Percentiles rank a stretch among this genome's conserved stretches.
Conservation (phyloP, 2,888 invertebrate species). For the Strigamia transsilvanica region DNA sequence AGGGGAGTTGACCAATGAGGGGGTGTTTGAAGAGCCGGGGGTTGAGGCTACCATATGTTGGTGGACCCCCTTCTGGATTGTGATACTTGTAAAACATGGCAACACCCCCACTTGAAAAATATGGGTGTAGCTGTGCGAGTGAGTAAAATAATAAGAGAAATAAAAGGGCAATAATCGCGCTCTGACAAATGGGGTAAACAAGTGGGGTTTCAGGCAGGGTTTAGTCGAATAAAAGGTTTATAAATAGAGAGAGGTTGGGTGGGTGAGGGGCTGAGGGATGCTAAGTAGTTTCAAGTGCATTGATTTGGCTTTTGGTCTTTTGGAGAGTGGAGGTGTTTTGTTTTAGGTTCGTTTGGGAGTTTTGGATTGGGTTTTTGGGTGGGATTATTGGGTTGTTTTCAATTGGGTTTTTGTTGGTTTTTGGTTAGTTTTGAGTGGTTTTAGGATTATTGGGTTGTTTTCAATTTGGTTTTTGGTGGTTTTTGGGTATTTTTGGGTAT, state of each 20-base stretch:
- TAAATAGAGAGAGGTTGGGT: neutral
- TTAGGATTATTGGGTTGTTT: no score
- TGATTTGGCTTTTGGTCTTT: neutral
- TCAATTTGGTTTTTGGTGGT: no score
- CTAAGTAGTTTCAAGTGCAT: slow-evolving; percentile 13
- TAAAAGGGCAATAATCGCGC: neutral
- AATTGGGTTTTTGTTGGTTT: no score
- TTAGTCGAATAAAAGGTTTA: neutral
- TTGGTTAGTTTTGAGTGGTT: no score
- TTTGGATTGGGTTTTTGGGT: neutral
- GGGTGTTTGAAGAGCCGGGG: slow-evolving; percentile 1
- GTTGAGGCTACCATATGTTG: slow-evolving; percentile 36
- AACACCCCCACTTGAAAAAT: slow-evolving; percentile 27
- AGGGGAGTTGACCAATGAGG: slow-evolving; percentile 41
- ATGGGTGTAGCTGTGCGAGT: neutral
- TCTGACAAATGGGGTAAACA: neutral
- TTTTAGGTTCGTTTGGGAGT: no score
- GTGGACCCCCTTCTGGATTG: slow-evolving; percentile 29
- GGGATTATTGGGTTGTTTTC: no score
- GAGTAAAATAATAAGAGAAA: slow-evolving; percentile 24
- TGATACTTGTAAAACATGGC: slow-evolving; percentile 39
- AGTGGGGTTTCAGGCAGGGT: neutral
- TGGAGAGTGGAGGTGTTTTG: no score
- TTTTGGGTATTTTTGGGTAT: no score
- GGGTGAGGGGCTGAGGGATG: no score